Evolutionary conservation across 2,888 invertebrate species (phyloP).

Genomic region (Lasioglossum pauxillum): DNA sequence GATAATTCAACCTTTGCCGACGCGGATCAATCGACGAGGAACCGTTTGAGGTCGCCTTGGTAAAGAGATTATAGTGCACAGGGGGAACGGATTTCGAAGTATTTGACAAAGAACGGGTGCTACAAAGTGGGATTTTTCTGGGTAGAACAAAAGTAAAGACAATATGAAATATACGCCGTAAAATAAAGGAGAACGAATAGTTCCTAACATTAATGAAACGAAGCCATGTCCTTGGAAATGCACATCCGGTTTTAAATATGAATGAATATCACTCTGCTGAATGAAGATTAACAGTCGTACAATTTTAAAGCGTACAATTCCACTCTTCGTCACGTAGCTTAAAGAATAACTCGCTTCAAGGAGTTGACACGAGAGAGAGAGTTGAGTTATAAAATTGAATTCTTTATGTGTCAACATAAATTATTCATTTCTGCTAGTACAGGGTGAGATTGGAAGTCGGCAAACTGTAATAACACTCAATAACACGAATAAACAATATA

Average conservation of each 20-base stretch:
- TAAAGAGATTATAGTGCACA: constrained; percentile 38
- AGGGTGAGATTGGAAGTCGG: no score
- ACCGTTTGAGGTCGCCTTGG: constrained; percentile 37
- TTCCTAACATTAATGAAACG: constrained; percentile 34
- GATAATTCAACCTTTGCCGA: constrained; percentile 37
- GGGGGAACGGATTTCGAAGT: constrained; percentile 31
- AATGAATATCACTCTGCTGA: no score
- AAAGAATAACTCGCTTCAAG: not conserved
- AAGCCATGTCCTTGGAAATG: constrained; percentile 3
- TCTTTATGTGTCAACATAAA: not conserved
- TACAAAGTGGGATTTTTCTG: constrained; percentile 44
- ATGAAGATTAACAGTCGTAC: not conserved
- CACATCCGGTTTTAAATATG: not conserved
- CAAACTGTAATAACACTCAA: no score
- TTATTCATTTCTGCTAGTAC: not conserved
- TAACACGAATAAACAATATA: no score
- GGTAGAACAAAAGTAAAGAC: constrained; percentile 14
- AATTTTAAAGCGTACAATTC: not conserved
- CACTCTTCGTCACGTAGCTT: not conserved
- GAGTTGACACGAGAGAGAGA: not conserved
- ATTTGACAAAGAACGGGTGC: constrained; percentile 38
- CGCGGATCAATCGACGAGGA: constrained; percentile 34
- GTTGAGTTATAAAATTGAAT: not conserved
- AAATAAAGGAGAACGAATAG: not conserved
- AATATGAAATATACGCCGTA: constrained; percentile 27